phyloP scores from a whole-genome alignment of 1,140 invertebrate species.

The Latrodectus geometricus region DNA sequence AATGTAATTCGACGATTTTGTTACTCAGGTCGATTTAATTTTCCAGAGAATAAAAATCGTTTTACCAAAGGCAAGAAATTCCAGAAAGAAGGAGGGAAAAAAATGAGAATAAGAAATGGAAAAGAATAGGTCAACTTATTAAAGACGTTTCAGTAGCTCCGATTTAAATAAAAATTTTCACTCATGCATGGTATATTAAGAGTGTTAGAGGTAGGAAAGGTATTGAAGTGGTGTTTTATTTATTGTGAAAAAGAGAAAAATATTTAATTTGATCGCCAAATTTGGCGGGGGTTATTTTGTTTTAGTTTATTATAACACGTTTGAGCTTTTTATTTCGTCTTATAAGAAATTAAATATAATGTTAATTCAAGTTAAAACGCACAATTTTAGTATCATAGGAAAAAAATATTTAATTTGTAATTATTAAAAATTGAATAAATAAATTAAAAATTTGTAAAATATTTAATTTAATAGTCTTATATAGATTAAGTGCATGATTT shows the following conservation, averaged over 20 bases:
- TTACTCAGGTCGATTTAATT: slow-evolving; percentile 50
- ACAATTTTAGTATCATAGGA: too few relatives aligned
- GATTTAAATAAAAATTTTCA: neutral
- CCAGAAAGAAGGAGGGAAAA: neutral
- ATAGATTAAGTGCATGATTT: too few relatives aligned
- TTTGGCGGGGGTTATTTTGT: neutral
- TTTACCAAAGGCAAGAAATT: neutral
- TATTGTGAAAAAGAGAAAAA: neutral
- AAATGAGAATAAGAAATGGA: neutral
- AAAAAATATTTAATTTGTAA: too few relatives aligned
- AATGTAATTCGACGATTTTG: slow-evolving; percentile 30
- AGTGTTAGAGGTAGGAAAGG: neutral
- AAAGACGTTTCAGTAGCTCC: neutral
- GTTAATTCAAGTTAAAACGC: too few relatives aligned
- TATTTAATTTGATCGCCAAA: neutral
- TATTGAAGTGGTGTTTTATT: neutral
- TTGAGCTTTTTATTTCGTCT: too few relatives aligned
- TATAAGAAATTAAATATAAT: too few relatives aligned
- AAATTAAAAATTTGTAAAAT: too few relatives aligned
- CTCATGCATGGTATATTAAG: neutral
- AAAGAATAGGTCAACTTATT: neutral
- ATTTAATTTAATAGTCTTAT: too few relatives aligned
- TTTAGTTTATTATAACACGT: too few relatives aligned
- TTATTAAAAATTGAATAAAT: too few relatives aligned
- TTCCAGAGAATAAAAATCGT: slow-evolving; percentile 26